These are phyloP conservation scores for Melanotaenia parkinsoni DNA, from an alignment of 2,797 vertebrate species.

Conservation along the genomic window DNA sequence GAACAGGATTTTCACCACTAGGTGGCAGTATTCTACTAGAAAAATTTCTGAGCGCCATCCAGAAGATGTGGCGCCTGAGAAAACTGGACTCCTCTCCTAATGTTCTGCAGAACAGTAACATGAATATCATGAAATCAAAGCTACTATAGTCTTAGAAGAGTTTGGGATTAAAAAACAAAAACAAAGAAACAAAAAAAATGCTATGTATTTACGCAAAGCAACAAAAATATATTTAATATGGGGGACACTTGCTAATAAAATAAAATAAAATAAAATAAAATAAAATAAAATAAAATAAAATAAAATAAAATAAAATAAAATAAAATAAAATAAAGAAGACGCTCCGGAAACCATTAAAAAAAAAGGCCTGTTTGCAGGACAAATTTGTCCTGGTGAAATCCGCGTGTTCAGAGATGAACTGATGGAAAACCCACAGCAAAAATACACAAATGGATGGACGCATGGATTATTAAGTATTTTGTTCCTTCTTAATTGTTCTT, in stretches of 20 bases:
- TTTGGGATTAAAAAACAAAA: background rate
- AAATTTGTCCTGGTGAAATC: constrained; percentile 38
- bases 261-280: constrained; percentile 4
- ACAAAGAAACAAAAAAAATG: background rate
- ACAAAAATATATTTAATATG: background rate
- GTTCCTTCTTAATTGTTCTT: background rate
- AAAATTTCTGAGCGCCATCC: background rate
- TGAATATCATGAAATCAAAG: background rate
- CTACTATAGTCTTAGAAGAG: background rate
- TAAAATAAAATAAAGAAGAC: background rate
- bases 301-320: background rate
- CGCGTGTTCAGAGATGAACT: constrained; percentile 19
- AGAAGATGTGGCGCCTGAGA: background rate
- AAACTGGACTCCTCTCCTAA: background rate
- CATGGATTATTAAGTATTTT: background rate
- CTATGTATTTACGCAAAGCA: background rate
- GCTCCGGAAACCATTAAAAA: constrained; percentile 58
- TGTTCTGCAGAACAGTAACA: background rate
- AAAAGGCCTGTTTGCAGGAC: constrained; percentile 45
- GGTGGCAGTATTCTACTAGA: constrained; percentile 48
- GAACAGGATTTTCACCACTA: constrained; percentile 29
- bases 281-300: background rate
- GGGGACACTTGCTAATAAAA: constrained; percentile 10
- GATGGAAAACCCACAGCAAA: background rate
- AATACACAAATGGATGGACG: constrained; percentile 8